These are phyloP conservation scores for Temnothorax unifasciatus DNA, from an alignment of 2,888 invertebrate species.

Conservation along the genomic window DNA sequence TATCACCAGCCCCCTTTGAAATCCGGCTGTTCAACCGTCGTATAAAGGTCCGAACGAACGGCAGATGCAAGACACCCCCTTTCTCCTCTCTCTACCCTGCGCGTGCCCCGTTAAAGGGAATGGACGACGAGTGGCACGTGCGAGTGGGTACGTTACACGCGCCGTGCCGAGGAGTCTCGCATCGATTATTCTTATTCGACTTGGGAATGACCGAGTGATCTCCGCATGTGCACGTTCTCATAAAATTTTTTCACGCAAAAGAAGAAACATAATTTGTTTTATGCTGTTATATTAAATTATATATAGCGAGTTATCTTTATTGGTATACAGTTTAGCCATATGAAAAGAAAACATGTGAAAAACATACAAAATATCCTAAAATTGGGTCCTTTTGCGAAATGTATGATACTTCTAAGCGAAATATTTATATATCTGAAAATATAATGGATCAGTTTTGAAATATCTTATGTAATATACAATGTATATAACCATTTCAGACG, in stretches of 20 bases:
- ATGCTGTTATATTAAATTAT: not conserved
- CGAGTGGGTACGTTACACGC: slow-evolving; percentile 17
- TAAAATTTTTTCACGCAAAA: slow-evolving; percentile 3
- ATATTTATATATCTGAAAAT: too few relatives aligned
- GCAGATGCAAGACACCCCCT: slow-evolving; percentile 25
- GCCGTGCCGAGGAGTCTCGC: not conserved
- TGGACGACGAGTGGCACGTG: slow-evolving; percentile 31
- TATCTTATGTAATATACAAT: not conserved
- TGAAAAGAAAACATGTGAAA: not conserved
- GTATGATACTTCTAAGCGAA: not conserved
- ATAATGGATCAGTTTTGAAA: not conserved
- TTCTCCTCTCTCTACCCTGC: not conserved
- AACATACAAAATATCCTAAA: not conserved
- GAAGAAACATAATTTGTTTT: not conserved
- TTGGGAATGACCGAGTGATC: not conserved
- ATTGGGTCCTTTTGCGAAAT: not conserved
- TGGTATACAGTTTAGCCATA: not conserved
- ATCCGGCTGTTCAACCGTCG: slow-evolving; percentile 41
- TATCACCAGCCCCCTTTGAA: slow-evolving; percentile 57
- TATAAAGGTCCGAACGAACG: slow-evolving; percentile 39
- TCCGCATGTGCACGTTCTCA: not conserved
- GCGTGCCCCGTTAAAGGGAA: slow-evolving; percentile 20
- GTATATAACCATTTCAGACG: not conserved
- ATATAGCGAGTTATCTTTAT: not conserved
- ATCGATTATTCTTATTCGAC: slow-evolving; percentile 22